Evolutionary conservation across 2,797 vertebrate genomes (phyloP).

Genomic region (Thaleichthys pacificus): DNA sequence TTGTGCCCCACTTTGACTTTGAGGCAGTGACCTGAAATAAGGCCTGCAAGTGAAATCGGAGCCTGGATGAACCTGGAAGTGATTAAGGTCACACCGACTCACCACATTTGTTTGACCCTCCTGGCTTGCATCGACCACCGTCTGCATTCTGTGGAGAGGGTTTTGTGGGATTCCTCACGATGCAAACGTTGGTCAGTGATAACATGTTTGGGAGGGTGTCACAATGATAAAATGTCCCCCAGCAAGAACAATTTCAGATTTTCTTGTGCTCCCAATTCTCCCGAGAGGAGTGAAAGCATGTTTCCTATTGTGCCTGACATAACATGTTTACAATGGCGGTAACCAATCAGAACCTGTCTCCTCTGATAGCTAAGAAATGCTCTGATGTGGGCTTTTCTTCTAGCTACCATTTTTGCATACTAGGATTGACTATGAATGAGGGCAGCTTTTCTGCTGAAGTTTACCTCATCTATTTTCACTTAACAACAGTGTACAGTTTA

Average conservation of each 20-base stretch:
- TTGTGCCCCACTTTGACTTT: constrained; percentile 81
- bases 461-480: constrained; percentile 34
- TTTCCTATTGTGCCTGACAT: constrained; percentile 18
- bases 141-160: constrained; percentile 62
- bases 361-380: not conserved
- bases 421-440: not conserved
- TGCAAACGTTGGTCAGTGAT: constrained; percentile 61
- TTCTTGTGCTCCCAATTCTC: constrained; percentile 30
- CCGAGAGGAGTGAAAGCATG: constrained; percentile 24
- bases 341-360: constrained; percentile 28
- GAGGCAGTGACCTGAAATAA: constrained; percentile 83
- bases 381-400: constrained; percentile 6
- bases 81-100: constrained; percentile 79
- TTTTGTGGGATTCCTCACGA: constrained; percentile 63
- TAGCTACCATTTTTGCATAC: not conserved
- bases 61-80: constrained; percentile 76
- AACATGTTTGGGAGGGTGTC: constrained; percentile 44
- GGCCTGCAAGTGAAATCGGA: constrained; percentile 77
- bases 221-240: constrained; percentile 57
- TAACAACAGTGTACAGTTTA: constrained; percentile 48
- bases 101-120: constrained; percentile 76
- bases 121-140: constrained; percentile 63
- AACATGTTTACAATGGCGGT: constrained; percentile 19
- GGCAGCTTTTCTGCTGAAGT: constrained; percentile 19
- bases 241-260: constrained; percentile 23